phyloP scores from a whole-genome alignment of 2,888 invertebrate species.

The Eristalinus sepulchralis region DNA sequence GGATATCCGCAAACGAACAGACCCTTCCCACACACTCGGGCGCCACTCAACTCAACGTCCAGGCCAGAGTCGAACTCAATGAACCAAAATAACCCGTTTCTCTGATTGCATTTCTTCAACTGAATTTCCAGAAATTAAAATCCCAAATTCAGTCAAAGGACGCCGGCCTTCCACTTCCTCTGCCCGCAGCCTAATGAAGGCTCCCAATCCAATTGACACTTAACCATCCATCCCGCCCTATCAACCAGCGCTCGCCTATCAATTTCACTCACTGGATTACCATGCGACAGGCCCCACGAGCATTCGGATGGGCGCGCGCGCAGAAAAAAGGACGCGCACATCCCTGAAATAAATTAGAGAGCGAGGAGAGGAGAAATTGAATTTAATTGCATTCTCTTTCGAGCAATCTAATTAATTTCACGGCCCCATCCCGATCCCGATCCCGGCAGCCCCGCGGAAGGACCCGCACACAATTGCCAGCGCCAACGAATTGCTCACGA shows the following conservation, averaged over 20 bases:
- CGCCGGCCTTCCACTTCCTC: conserved; percentile 19
- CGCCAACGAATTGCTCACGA: conserved; percentile 40
- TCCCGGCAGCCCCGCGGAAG: background rate
- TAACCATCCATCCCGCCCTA: conserved; percentile 31
- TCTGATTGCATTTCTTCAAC: conserved; percentile 41
- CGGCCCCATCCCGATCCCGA: conserved; percentile 49
- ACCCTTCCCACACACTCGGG: conserved; percentile 8
- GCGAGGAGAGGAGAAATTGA: conserved; percentile 48
- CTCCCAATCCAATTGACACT: conserved; percentile 68
- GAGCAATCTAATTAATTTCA: conserved; percentile 69
- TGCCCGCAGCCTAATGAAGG: conserved; percentile 41
- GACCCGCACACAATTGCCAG: background rate
- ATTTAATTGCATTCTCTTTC: conserved; percentile 65
- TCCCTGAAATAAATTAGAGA: conserved; percentile 58
- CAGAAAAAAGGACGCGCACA: conserved; percentile 10
- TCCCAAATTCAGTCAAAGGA: conserved; percentile 52
- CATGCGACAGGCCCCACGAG: conserved; percentile 27
- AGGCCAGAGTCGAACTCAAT: conserved; percentile 1
- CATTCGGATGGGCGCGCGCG: background rate
- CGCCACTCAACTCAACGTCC: background rate
- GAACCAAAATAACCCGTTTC: conserved; percentile 41
- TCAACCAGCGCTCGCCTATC: conserved; percentile 33
- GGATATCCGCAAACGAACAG: conserved; percentile 12
- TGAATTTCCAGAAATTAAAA: conserved; percentile 42
- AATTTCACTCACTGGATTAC: conserved; percentile 58